Evolutionary conservation across 2,113 vertebrate species (phyloP).

Genomic region (Tapirus terrestris): DNA sequence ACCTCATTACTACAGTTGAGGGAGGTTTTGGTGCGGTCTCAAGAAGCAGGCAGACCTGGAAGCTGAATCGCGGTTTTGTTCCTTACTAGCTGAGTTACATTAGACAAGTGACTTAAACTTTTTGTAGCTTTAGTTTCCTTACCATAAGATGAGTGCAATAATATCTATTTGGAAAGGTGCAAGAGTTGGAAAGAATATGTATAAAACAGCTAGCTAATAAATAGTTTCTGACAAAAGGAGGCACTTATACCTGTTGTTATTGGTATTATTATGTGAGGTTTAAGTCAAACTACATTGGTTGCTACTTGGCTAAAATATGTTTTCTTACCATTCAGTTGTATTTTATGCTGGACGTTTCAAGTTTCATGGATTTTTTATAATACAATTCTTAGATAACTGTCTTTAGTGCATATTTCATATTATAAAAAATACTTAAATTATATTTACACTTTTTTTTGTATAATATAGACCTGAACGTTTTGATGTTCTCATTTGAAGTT

Average conservation of each 20-base stretch:
- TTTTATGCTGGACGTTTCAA: conserved; percentile 2
- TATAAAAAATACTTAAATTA: neutral
- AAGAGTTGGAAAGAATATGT: neutral
- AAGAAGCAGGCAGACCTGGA: conserved; percentile 6
- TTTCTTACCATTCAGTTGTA: neutral
- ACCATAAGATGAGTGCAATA: neutral
- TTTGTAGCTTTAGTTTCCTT: conserved; percentile 54
- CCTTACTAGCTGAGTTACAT: neutral
- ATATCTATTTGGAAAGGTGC: neutral
- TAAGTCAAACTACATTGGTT: conserved; percentile 15
- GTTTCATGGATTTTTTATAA: neutral
- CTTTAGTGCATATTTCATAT: neutral
- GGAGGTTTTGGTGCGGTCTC: conserved; percentile 37
- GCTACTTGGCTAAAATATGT: neutral
- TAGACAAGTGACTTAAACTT: neutral
- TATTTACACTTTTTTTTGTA: neutral
- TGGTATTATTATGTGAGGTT: conserved; percentile 1
- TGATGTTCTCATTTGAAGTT: conserved; percentile 19
- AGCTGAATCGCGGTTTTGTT: conserved; percentile 27
- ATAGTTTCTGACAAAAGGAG: neutral
- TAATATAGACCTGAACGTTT: neutral
- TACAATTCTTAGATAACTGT: neutral
- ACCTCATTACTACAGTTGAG: conserved; percentile 36
- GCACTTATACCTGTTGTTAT: neutral
- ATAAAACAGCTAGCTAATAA: neutral